Evolutionary conservation across 2,113 vertebrate genomes (phyloP), one percentile per base, ranked within the genome.

Genomic region (Capreolus pygargus): DNA sequence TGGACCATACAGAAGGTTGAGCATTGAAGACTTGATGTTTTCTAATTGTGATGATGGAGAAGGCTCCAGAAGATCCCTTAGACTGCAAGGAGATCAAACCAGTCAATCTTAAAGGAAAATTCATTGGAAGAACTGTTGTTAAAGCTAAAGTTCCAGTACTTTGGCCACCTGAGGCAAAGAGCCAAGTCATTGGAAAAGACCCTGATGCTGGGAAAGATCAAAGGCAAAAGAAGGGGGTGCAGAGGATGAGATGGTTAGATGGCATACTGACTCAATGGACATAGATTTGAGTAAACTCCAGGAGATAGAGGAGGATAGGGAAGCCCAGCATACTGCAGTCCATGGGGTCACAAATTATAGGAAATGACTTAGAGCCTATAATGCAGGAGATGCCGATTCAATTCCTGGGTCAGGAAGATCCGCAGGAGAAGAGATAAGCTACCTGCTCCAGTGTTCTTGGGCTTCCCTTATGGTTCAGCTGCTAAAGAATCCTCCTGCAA

Each of bases 321-420:
- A 70, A 70, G n/a, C n/a, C 21, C 17, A 70, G n/a, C 64, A 70
- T 70, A 70, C 64, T 70, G 64, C n/a, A 36, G 9, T 36, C 64
- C 2, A 36, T 36, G n/a, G 9, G n/a, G 9, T 36, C 17, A 36
- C n/a, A 36, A 70, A 21, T 70, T 70, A 70, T 70, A 36, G 17
- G 19, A 70, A 70, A 70, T 0, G 10, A 70, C 9, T 36, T 36
- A 23, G n/a, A 0, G 0, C 6, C 64, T 36, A 17, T 4, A 36
- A 21, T 70, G 17, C 17, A 2, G 0, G n/a, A 70, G 64, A 36
- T 17, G 0, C 9, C 21, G 8, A 8, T 70, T 70, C n/a, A 21
- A 36, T 36, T 70, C n/a, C 64, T 70, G 9, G 0, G 1, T 70
- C 64, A 70, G 17, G n/a, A 12, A 70, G n/a, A 70, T 11, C 64